Evolutionary conservation across 2,113 vertebrate species (phyloP), one percentile per base, ranked within the genome.

Genomic region (Hippocampus mohnikei): DNA sequence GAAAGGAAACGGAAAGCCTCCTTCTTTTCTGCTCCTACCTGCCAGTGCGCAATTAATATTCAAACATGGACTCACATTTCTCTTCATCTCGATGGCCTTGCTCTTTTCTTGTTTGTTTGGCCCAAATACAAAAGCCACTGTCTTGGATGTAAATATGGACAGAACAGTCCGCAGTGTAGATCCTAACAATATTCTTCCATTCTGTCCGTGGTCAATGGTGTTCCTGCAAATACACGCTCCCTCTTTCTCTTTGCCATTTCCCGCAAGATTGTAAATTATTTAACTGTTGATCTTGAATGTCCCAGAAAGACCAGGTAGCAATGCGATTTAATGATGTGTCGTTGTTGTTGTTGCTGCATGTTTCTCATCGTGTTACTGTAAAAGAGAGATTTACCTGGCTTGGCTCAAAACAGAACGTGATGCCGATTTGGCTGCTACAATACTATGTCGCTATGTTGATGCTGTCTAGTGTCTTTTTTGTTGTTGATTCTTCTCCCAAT

Each of bases 331-430:
- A 88, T 85, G 89, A 87, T 90, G 85, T 91, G 77, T 87, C 80
- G 85, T 91, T 77, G 85, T 89, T 84, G 89, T 88, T 84, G 89
- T 88, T 87, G 87, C 87, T 91, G 90, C 90, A 91, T 91, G 90
- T 91, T 89, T 78, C 87, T 87, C 87, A 88, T 88, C 86, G 85
- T 89, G 87, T 89, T 85, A 83, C 86, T 88, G 88, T 88, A 82
- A 88, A 88, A 86, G 85, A 90, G 83, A 90, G 84, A 87, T 87
- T 84, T 76, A 75, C 83, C 81, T 84, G 84, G 87, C 81, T 81
- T 29, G 83, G 81, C 84, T 87, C 83, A 79, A 60, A 88, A 87
- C 84, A 85, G 86, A 87, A 87, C 72, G 80, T 85, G 81, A 87
- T 79, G 83, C 87, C 87, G 74, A 68, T 86, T 76, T 79, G 85